These are phyloP conservation scores for Cydia strobilella DNA, from an alignment of 1,140 invertebrate genomes.

Conservation along the genomic window DNA sequence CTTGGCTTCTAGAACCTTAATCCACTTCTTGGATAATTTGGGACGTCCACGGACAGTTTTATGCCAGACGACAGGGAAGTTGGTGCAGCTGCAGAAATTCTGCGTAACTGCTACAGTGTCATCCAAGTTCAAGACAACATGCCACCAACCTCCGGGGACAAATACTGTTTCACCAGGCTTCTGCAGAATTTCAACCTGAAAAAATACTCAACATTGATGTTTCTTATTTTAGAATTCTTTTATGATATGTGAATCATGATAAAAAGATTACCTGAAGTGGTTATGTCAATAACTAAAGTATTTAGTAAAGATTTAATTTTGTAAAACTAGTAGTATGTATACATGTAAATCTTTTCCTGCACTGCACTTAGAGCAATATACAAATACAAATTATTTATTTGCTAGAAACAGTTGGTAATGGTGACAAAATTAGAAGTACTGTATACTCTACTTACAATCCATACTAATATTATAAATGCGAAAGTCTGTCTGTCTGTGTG, in stretches of 20 bases:
- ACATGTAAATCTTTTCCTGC: too few relatives aligned
- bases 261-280: background rate
- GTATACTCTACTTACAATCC: too few relatives aligned
- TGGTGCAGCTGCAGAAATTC: slow-evolving; percentile 97
- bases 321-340: too few relatives aligned
- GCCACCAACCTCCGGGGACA: slow-evolving; percentile 99
- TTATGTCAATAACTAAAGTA: too few relatives aligned
- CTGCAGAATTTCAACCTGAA: slow-evolving; percentile 96
- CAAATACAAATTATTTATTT: too few relatives aligned
- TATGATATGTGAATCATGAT: background rate
- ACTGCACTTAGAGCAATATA: too few relatives aligned
- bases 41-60: slow-evolving; percentile 97
- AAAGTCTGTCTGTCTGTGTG: too few relatives aligned
- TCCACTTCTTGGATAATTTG: slow-evolving; percentile 95
- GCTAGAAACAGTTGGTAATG: too few relatives aligned
- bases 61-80: slow-evolving; percentile 99
- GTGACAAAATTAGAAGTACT: too few relatives aligned
- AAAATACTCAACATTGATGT: slow-evolving; percentile 29
- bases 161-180: slow-evolving; percentile 98
- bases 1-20: slow-evolving; percentile 85
- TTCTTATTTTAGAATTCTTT: too few relatives aligned
- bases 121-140: slow-evolving; percentile 98
- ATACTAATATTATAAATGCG: too few relatives aligned
- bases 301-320: too few relatives aligned
- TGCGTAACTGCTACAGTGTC: slow-evolving; percentile 98